A percentile compares a stretch with the other conserved stretches of the same genome.
These are phyloP conservation scores for Cacoxenus indagator DNA, from an alignment of 2,888 invertebrate genomes.

Conservation along the genomic window DNA sequence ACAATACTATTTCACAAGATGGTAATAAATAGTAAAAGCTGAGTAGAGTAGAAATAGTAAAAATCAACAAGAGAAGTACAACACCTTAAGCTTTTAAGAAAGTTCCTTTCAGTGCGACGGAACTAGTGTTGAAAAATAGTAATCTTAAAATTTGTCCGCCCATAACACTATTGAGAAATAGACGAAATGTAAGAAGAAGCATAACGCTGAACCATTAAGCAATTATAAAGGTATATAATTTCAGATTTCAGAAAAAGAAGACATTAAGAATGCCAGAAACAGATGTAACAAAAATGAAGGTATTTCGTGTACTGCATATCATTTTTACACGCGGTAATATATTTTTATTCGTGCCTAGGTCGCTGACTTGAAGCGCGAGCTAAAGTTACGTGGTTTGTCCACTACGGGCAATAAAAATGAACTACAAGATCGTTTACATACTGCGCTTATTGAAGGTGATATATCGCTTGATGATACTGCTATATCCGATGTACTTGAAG, in stretches of 20 bases:
- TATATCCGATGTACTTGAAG: conserved; percentile 70
- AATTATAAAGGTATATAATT: neutral
- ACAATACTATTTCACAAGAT: neutral
- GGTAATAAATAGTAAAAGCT: no score
- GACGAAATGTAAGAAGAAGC: neutral
- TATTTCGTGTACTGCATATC: conserved; percentile 30
- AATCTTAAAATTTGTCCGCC: no score
- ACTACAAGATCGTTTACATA: conserved; percentile 81
- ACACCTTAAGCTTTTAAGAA: no score
- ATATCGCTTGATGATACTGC: conserved; percentile 69
- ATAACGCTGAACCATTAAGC: neutral
- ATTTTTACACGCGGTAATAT: neutral
- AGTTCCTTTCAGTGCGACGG: no score
- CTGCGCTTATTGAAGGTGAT: conserved; percentile 72
- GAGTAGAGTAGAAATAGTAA: no score
- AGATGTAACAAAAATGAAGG: conserved; percentile 70
- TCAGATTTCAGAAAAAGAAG: neutral
- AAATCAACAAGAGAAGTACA: no score
- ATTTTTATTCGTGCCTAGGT: conserved; percentile 73
- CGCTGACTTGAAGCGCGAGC: conserved; percentile 85
- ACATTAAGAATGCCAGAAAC: conserved; percentile 64
- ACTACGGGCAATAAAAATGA: conserved; percentile 86
- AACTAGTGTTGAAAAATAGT: no score
- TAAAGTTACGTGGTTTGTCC: conserved; percentile 83
- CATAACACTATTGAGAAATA: neutral